phyloP scores from a whole-genome alignment of 2,888 invertebrate genomes.

The Pristionchus arcanus region DNA sequence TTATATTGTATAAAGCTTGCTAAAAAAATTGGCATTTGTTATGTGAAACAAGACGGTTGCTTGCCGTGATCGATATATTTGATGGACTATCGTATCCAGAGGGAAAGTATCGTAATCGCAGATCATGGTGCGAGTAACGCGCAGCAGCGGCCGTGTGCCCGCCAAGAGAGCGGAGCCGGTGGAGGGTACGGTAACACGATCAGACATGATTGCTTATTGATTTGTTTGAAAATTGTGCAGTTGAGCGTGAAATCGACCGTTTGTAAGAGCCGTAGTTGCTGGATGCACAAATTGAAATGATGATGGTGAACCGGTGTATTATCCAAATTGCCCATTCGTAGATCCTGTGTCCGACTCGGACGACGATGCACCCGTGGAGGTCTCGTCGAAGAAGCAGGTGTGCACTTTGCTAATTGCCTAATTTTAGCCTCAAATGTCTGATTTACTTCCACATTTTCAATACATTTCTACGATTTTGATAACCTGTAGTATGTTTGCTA shows the following conservation, averaged over 20 bases:
- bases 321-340: neutral
- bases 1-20: neutral
- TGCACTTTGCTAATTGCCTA: neutral
- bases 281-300: too few species aligned
- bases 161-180: neutral
- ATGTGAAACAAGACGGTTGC: neutral
- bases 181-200: slow-evolving; percentile 17
- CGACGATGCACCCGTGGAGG: slow-evolving; percentile 43
- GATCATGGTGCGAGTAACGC: slow-evolving; percentile 42
- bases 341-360: slow-evolving; percentile 41
- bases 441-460: neutral
- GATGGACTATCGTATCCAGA: neutral
- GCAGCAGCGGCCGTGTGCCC: slow-evolving; percentile 7
- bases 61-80: neutral
- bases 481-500: neutral
- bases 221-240: neutral
- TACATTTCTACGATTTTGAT: too few species aligned
- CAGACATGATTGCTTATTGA: neutral
- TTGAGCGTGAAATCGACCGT: neutral
- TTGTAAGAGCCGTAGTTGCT: too few species aligned
- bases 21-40: neutral
- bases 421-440: neutral
- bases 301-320: neutral
- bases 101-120: neutral
- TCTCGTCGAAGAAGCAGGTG: slow-evolving; percentile 47